Percentiles rank a stretch among this genome's conserved stretches.
Evolutionary conservation across 2,113 vertebrate species (phyloP).

Genomic region (Pollimyrus isidori): DNA sequence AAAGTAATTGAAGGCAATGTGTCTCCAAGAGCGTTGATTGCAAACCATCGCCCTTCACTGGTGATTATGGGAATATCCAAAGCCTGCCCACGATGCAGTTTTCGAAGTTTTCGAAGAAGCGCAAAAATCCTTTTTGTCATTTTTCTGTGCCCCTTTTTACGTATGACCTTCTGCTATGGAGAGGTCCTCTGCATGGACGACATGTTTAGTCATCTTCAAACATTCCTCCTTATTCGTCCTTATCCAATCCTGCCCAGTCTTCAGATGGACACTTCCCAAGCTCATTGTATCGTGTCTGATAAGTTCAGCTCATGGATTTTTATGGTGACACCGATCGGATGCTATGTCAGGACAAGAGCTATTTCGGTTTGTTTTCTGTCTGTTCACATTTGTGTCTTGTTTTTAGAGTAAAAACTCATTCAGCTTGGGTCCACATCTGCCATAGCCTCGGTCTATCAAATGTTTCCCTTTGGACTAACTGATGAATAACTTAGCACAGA

Average conservation of each 20-base stretch:
- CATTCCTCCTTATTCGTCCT: background rate
- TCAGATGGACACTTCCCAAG: background rate
- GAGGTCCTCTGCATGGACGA: background rate
- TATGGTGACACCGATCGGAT: background rate
- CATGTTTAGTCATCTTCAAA: background rate
- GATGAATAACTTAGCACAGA: background rate
- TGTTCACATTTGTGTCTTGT: background rate
- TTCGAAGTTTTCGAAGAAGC: background rate
- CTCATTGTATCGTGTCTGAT: background rate
- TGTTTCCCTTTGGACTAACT: background rate
- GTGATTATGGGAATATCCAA: background rate
- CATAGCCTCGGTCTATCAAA: background rate
- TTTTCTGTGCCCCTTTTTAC: background rate
- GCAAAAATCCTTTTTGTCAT: background rate
- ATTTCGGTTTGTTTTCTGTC: background rate
- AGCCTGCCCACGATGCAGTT: background rate
- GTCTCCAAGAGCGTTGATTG: background rate
- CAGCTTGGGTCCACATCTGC: background rate
- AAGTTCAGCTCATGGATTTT: background rate
- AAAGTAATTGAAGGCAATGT: background rate
- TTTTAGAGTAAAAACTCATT: background rate
- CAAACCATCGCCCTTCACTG: background rate
- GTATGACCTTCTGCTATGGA: background rate
- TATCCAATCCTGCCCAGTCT: background rate
- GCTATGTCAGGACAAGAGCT: background rate